Evolutionary conservation across 2,797 vertebrate genomes (phyloP), one percentile per base, ranked within the genome.

Genomic region (Scleropages formosus): DNA sequence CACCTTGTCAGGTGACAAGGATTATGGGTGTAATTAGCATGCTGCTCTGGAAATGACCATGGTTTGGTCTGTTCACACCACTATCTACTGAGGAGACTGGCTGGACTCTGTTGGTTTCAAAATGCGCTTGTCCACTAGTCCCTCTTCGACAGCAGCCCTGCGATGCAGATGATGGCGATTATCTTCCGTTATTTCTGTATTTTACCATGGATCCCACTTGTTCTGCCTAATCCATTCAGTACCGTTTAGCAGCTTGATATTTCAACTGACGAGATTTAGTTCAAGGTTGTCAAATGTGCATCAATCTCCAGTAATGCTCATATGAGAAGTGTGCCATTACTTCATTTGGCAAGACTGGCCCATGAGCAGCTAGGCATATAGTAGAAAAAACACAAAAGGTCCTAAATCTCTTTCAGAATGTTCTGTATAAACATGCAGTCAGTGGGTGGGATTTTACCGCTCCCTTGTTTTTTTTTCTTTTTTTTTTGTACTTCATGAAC

Each of bases 1-100:
- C 77, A 82, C 82, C 82, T 84, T 78, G 84, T 88, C 85, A 85
- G 85, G 85, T 88, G 85, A 63, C 77, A 73, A 69, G 84, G 82
- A 85, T 87, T 86, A 83, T 65, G 69, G 67, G 46, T 79, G 77
- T 85, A 84, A 84, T 86, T 84, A 85, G 83, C 78, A 73, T 68
- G 74, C 74, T 71, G 65, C 65, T 74, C 65, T 68, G 79, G 79
- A 83, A 84, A 78, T 86, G 85, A 88, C 84, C 87, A 85, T 83
- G 77, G 79, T 78, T 53, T 79, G 49, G 73, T 81, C 81, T 87
- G 85, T 87, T 84, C 80, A 71, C 77, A 56, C 60, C 39, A 22
- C 73, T 82, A 74, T 83, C 82, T 82, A 62, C 80, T 82, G 80
- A 76, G 75, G 47, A 69, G 76, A 84, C 85, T 82, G 78, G 67